phyloP scores from a whole-genome alignment of 2,888 invertebrate species.

The Cordylochernes scorpioides region DNA sequence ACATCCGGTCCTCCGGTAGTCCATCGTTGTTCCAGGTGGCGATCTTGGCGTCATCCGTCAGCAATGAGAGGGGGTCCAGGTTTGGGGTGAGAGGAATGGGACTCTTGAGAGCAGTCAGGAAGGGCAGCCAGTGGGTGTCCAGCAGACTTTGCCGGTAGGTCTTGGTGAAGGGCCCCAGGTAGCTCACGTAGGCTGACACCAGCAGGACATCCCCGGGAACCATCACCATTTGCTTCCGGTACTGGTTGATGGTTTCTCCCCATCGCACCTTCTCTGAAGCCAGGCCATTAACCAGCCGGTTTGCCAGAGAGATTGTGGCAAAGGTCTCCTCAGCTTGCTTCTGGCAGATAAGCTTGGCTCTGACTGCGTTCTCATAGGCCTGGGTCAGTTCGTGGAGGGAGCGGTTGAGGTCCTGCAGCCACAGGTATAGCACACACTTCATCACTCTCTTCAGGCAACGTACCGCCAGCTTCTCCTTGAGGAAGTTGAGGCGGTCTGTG shows the following conservation, averaged over 20 bases:
- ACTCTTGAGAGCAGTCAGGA: conserved; percentile 37
- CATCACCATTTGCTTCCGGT: conserved; percentile 64
- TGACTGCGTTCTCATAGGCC: conserved; percentile 73
- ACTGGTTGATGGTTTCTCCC: conserved; percentile 57
- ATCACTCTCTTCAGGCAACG: too few species aligned
- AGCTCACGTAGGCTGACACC: conserved; percentile 82
- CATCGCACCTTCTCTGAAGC: conserved; percentile 88
- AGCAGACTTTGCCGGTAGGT: conserved; percentile 61
- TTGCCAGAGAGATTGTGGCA: conserved; percentile 68
- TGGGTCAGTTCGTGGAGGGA: too few species aligned
- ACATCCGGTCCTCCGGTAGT: conserved; percentile 81
- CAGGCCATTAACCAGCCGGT: conserved; percentile 70
- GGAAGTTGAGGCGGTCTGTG: too few species aligned
- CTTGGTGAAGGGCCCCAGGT: conserved; percentile 87
- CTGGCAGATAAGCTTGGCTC: conserved; percentile 59
- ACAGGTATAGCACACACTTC: too few species aligned
- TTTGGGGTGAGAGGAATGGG: conserved; percentile 69
- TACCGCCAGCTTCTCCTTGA: too few species aligned
- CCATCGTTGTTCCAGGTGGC: conserved; percentile 93
- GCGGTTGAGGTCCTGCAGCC: too few species aligned
- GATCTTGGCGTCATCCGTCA: conserved; percentile 78
- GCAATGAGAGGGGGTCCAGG: conserved; percentile 46
- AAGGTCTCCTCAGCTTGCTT: conserved; percentile 82
- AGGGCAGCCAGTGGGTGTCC: conserved; percentile 65
- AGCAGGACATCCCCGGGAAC: conserved; percentile 74